phyloP scores from a whole-genome alignment of 2,888 invertebrate species.

The Athrips mouffetella region DNA sequence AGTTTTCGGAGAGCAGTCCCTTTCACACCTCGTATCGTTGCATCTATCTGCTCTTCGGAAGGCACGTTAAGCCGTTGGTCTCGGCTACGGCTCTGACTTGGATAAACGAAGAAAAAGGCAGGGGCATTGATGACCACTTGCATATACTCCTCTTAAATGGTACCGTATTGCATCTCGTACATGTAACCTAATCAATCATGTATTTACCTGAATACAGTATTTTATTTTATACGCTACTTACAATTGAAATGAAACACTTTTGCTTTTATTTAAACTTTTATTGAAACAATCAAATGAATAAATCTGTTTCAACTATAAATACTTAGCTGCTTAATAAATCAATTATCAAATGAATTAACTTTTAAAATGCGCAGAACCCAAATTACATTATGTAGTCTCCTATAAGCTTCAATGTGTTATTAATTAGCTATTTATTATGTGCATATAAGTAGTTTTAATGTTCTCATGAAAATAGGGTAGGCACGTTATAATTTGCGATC shows the following conservation, averaged over 20 bases:
- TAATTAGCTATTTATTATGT: no score
- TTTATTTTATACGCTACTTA: slow-evolving; percentile 25
- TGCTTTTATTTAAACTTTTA: slow-evolving; percentile 17
- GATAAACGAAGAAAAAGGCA: background rate
- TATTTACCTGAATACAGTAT: slow-evolving; percentile 29
- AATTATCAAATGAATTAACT: no score
- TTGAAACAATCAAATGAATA: slow-evolving; percentile 6
- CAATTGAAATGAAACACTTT: slow-evolving; percentile 24
- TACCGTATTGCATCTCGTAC: slow-evolving; percentile 24
- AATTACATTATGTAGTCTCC: no score
- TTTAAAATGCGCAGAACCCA: no score
- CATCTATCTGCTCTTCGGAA: no score
- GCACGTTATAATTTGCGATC: slow-evolving; percentile 13
- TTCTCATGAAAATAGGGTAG: no score
- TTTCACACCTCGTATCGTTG: no score
- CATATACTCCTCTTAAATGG: background rate
- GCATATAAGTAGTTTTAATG: no score
- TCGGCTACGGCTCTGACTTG: no score
- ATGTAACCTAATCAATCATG: slow-evolving; percentile 42
- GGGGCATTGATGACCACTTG: background rate
- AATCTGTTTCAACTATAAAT: background rate
- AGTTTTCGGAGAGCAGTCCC: no score
- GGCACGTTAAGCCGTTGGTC: no score
- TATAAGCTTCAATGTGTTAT: no score
- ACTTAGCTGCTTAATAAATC: background rate